These are phyloP conservation scores for Sminthurinus aureus DNA, from an alignment of 2,888 invertebrate genomes.

Conservation along the genomic window DNA sequence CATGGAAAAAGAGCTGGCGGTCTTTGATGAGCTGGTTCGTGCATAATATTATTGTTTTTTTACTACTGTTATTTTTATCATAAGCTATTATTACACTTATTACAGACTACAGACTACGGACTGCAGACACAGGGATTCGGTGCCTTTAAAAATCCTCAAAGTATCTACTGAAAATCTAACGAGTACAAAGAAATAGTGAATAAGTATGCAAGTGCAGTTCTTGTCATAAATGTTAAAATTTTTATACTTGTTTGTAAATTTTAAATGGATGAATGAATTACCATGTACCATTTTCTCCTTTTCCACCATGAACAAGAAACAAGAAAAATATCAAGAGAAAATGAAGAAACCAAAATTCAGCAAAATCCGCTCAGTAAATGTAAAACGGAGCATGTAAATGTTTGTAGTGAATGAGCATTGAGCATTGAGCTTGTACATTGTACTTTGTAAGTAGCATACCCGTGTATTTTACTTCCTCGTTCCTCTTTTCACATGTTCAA, in stretches of 20 bases:
- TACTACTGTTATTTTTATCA: not conserved
- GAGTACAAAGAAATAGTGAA: not conserved
- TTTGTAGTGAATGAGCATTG: not conserved
- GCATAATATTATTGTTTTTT: not conserved
- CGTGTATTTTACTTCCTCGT: not conserved
- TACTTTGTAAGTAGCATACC: not conserved
- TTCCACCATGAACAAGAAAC: not conserved
- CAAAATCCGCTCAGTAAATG: too few relatives aligned
- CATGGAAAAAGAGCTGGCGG: not conserved
- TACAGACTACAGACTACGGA: not conserved
- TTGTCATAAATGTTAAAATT: slow-evolving; percentile 37
- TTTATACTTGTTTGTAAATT: slow-evolving; percentile 36
- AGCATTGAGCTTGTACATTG: not conserved
- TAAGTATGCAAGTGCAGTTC: slow-evolving; percentile 31
- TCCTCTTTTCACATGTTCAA: not conserved
- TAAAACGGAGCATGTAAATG: not conserved
- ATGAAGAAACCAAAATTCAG: not conserved
- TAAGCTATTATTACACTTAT: not conserved
- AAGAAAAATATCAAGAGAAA: not conserved
- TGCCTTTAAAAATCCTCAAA: not conserved
- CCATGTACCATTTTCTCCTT: not conserved
- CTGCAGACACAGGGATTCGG: not conserved
- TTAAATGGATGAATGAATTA: slow-evolving; percentile 15
- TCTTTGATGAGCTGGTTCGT: slow-evolving; percentile 6
- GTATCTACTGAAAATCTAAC: not conserved